These are phyloP conservation scores for Troides aeacus DNA, from an alignment of 2,888 invertebrate species.

Conservation along the genomic window DNA sequence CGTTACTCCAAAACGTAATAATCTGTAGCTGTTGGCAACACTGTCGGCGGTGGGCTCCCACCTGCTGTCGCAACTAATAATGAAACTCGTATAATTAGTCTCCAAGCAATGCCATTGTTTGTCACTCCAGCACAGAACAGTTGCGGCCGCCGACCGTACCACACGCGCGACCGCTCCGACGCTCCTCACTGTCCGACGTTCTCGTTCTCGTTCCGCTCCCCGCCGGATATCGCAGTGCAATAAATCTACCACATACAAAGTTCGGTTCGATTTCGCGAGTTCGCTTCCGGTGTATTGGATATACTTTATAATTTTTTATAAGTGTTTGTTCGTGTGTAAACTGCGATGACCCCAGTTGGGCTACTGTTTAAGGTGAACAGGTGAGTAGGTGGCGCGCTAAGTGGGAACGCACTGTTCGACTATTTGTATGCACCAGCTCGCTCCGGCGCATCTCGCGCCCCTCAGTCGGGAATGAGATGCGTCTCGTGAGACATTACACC, in stretches of 20 bases:
- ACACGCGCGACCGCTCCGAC: conserved; percentile 55
- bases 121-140: conserved; percentile 63
- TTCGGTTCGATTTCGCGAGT: conserved; percentile 14
- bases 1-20: no score
- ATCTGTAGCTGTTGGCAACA: conserved; percentile 30
- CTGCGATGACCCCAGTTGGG: conserved; percentile 80
- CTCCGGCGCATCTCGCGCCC: conserved; percentile 13
- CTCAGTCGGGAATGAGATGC: conserved; percentile 25
- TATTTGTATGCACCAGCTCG: conserved; percentile 26
- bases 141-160: conserved; percentile 56
- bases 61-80: conserved; percentile 59
- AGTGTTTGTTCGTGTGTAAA: conserved; percentile 42
- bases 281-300: conserved; percentile 21
- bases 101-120: conserved; percentile 62
- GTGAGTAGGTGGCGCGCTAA: conserved; percentile 55
- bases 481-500: conserved; percentile 28
- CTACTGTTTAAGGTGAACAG: conserved; percentile 81
- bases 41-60: conserved; percentile 55
- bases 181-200: conserved; percentile 39
- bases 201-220: not conserved
- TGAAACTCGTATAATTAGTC: conserved; percentile 67
- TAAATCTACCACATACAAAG: conserved; percentile 7
- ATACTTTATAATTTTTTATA: conserved; percentile 27
- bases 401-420: conserved; percentile 33
- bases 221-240: not conserved